Evolutionary conservation across 2,797 vertebrate species (phyloP).

Genomic region (Oreonectes daqikongensis): DNA sequence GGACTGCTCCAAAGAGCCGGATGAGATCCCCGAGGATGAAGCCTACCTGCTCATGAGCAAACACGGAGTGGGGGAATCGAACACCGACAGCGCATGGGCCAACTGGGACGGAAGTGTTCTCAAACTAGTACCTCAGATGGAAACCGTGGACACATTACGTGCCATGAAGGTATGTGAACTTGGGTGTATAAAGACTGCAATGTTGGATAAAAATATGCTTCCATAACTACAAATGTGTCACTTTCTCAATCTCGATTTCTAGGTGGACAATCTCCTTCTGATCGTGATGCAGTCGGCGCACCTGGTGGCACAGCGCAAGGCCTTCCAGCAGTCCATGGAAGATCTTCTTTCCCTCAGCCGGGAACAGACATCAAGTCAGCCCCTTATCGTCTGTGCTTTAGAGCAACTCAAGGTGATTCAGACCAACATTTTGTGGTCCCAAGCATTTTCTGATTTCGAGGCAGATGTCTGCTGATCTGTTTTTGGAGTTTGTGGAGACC

Average conservation of each 20-base stretch:
- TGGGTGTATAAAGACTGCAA: not conserved
- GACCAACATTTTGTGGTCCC: no score
- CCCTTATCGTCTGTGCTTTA: conserved; percentile 89
- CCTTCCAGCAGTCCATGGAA: conserved; percentile 91
- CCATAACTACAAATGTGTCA: not conserved
- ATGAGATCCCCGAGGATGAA: conserved; percentile 85
- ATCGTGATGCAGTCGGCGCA: conserved; percentile 95
- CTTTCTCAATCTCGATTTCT: conserved; percentile 22
- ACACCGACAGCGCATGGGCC: conserved; percentile 76
- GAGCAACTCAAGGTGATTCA: conserved; percentile 90
- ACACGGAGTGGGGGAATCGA: conserved; percentile 73
- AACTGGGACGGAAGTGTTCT: conserved; percentile 83
- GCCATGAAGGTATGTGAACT: conserved; percentile 86
- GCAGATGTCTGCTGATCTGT: not conserved
- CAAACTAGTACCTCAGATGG: conserved; percentile 91
- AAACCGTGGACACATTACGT: conserved; percentile 90
- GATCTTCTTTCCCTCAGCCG: conserved; percentile 86
- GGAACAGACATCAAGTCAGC: conserved; percentile 98
- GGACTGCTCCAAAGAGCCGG: conserved; percentile 93
- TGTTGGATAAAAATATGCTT: not conserved
- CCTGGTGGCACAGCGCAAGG: conserved; percentile 88
- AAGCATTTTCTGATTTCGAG: not conserved
- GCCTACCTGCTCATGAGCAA: conserved; percentile 93
- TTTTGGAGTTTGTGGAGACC: conserved; percentile 23
- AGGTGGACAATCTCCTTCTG: conserved; percentile 92